A percentile compares a stretch with the other conserved stretches of the same genome.
These are phyloP conservation scores for Sebastes diaconus DNA, from an alignment of 2,797 vertebrate species.

Conservation along the genomic window DNA sequence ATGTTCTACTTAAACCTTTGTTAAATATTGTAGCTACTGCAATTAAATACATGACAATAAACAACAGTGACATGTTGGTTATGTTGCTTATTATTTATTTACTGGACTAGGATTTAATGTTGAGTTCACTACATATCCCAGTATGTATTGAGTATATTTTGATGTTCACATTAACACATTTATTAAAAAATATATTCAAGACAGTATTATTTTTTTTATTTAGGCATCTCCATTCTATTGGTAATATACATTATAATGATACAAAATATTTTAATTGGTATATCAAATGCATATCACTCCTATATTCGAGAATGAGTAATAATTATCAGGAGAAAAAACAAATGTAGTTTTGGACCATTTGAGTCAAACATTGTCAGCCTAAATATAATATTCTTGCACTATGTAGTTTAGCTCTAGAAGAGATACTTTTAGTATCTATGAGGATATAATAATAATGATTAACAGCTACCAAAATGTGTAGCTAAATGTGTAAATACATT, in stretches of 20 bases:
- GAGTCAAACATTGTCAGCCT: not conserved
- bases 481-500: too few relatives aligned
- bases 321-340: too few relatives aligned
- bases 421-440: too few relatives aligned
- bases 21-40: slow-evolving; percentile 80
- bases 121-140: not conserved
- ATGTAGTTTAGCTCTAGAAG: too few relatives aligned
- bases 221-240: not conserved
- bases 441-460: too few relatives aligned
- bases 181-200: not conserved
- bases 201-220: not conserved
- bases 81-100: not conserved
- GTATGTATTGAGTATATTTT: not conserved
- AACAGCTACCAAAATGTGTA: too few relatives aligned
- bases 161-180: not conserved
- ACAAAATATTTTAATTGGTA: not conserved
- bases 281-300: not conserved
- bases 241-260: not conserved
- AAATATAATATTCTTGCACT: too few relatives aligned
- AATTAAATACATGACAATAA: slow-evolving; percentile 76
- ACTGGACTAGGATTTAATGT: not conserved
- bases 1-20: slow-evolving; percentile 76
- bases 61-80: slow-evolving; percentile 57
- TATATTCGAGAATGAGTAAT: not conserved
- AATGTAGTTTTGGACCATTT: not conserved